Conservation (phyloP, 2,797 vertebrate species). For the Falco naumanni region DNA sequence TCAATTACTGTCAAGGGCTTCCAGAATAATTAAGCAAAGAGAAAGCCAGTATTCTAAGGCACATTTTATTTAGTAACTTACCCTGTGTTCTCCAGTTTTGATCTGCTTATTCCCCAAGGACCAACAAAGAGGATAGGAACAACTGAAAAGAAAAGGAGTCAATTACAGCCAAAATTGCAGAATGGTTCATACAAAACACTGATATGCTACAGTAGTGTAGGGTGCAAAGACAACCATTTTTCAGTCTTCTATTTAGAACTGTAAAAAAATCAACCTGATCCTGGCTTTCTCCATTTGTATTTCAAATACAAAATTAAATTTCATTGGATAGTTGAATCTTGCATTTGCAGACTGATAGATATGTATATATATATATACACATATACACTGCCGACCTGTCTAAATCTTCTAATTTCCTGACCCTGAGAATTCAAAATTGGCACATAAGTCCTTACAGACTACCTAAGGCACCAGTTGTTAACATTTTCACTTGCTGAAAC, state of each 20-base stretch:
- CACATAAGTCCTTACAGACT: neutral
- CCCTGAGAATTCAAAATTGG: neutral
- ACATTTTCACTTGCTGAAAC: neutral
- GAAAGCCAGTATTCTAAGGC: neutral
- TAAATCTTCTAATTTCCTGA: neutral
- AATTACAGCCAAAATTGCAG: neutral
- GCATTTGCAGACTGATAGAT: neutral
- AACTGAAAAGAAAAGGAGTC: slow-evolving; percentile 41
- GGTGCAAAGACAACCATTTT: neutral
- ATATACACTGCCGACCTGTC: neutral
- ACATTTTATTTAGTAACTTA: slow-evolving; percentile 53
- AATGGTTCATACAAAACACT: neutral
- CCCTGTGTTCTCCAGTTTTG: slow-evolving; percentile 74
- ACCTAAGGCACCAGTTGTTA: neutral
- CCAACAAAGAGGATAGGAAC: slow-evolving; percentile 76
- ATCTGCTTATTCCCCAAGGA: slow-evolving; percentile 74
- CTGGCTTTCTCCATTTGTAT: neutral
- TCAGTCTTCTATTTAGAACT: neutral
- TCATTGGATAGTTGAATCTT: neutral
- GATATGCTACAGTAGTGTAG: neutral
- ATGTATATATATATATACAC: fast-evolving
- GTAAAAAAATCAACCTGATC: neutral
- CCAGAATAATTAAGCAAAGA: neutral
- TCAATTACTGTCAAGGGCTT: neutral
- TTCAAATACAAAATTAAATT: neutral